Evolutionary conservation across 2,888 invertebrate genomes (phyloP), one percentile per base, ranked within the genome.

Genomic region (Malthinus seriepunctatus): DNA sequence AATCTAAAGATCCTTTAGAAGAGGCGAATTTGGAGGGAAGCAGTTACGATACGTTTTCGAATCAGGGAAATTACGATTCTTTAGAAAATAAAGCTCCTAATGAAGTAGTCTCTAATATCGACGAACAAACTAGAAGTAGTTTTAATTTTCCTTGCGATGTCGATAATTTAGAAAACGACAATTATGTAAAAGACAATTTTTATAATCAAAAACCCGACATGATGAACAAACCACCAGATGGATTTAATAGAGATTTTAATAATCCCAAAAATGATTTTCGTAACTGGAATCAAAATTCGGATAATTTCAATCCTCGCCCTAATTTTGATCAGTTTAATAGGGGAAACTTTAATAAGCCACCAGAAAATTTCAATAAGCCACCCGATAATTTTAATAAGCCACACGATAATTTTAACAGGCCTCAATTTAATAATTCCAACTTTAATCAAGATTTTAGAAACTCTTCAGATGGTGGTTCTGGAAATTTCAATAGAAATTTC

Each of bases 41-140:
- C 15, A 7, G 9, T 8, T 11, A 48, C 5, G 35, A 56, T 23
- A 47, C 47, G 4, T 34, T 46, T 10, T 51, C 34, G 8, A 56
- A 48, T 39, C 42, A 35, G 50, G 47, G 48, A 33, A 52, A 51
- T 47, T 9, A 44, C 35, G 56, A 33, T 35, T 38, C 49, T 56
- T 49, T 47, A 8, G 51, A 56, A 32, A 33, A 49, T n/a, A 42
- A 34, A 38, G 32, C 15, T 38, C 47, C 35, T 2, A 42, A 31
- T 32, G 37, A 34, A 37, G 8, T 46, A n/a, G 32, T 35, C 23
- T 39, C 39, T 32, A 50, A 75, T 64, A 72, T 73, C 59, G 75
- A 75, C 55, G 76, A 76, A 57, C 75, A 76, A 52, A 75, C 75
- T 37, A 60, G 74, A 50, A 74, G 74, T 58, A 76, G 75, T 63